Evolutionary conservation across 1,140 invertebrate species (phyloP).

Genomic region (Drosophila busckii): DNA sequence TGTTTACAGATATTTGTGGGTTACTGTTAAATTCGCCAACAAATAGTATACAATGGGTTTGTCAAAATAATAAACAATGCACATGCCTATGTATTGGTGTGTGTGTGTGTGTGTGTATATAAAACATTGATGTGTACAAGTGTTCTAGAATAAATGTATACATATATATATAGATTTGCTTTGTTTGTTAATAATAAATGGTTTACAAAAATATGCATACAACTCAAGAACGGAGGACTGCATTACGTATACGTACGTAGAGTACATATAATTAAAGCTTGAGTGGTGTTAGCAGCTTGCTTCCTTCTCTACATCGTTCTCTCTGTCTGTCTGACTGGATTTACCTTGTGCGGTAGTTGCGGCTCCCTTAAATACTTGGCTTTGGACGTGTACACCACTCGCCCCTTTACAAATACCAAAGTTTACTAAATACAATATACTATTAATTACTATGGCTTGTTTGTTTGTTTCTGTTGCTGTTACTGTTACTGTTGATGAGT

Average conservation of each 20-base stretch:
- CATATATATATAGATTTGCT: slow-evolving; percentile 41
- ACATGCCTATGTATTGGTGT: too few species aligned
- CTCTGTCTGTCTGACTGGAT: slow-evolving; percentile 1
- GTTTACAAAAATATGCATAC: slow-evolving; percentile 60
- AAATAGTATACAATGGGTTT: too few species aligned
- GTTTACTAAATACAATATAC: too few species aligned
- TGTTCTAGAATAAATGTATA: slow-evolving; percentile 55
- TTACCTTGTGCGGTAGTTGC: slow-evolving; percentile 33
- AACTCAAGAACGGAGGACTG: slow-evolving; percentile 48
- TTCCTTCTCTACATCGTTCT: background rate
- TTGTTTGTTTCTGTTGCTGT: too few species aligned
- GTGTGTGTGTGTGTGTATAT: slow-evolving; percentile 39
- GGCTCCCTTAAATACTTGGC: slow-evolving; percentile 11
- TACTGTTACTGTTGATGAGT: too few species aligned
- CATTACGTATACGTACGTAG: background rate
- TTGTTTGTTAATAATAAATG: slow-evolving; percentile 37
- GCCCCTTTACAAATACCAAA: too few species aligned
- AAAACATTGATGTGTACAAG: slow-evolving; percentile 57
- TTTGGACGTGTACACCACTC: slow-evolving; percentile 1
- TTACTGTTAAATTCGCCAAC: too few species aligned
- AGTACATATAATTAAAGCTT: slow-evolving; percentile 45
- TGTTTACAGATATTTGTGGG: too few species aligned
- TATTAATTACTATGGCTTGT: too few species aligned
- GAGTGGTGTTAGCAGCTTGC: slow-evolving; percentile 7
- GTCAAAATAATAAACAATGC: too few species aligned